Conservation (phyloP, 1,140 invertebrate genomes). For the Papilio machaon region DNA sequence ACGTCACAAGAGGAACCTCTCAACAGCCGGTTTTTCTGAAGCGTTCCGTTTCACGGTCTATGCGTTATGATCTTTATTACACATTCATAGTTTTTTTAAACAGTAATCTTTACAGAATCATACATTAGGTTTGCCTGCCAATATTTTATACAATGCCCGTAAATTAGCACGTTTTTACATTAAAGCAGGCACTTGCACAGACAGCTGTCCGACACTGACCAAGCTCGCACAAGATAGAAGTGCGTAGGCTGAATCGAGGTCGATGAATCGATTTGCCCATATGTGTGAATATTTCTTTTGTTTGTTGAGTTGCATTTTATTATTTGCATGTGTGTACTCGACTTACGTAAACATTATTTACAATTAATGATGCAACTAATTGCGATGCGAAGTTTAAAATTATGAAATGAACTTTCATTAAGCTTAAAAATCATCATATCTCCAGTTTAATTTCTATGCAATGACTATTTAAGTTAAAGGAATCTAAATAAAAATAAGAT, state of each 20-base stretch:
- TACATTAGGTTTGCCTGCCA: slow-evolving; percentile 1
- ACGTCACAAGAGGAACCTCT: slow-evolving; percentile 51
- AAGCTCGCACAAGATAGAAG: slow-evolving; percentile 49
- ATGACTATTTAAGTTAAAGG: background rate
- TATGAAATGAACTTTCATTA: background rate
- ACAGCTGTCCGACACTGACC: slow-evolving; percentile 61
- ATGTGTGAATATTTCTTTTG: slow-evolving; percentile 62
- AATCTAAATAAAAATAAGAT: background rate
- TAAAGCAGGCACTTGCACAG: background rate
- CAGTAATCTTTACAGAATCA: slow-evolving; percentile 45
- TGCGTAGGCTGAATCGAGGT: slow-evolving; percentile 73
- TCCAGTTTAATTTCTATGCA: background rate
- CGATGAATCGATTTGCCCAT: slow-evolving; percentile 61
- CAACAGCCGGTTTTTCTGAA: slow-evolving; percentile 58
- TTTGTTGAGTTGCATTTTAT: slow-evolving; percentile 66
- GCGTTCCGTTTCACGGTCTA: slow-evolving; percentile 75
- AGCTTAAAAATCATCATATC: no score
- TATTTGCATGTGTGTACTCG: slow-evolving; percentile 58
- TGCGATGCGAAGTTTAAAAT: background rate
- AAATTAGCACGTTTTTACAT: slow-evolving; percentile 42
- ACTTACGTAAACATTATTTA: slow-evolving; percentile 20
- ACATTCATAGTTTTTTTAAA: slow-evolving; percentile 55
- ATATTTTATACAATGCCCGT: slow-evolving; percentile 43
- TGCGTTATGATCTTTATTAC: slow-evolving; percentile 48
- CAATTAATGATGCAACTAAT: background rate